These are phyloP conservation scores for Myotis findleyi DNA, from an alignment of 2,797 vertebrate genomes.

Conservation along the genomic window DNA sequence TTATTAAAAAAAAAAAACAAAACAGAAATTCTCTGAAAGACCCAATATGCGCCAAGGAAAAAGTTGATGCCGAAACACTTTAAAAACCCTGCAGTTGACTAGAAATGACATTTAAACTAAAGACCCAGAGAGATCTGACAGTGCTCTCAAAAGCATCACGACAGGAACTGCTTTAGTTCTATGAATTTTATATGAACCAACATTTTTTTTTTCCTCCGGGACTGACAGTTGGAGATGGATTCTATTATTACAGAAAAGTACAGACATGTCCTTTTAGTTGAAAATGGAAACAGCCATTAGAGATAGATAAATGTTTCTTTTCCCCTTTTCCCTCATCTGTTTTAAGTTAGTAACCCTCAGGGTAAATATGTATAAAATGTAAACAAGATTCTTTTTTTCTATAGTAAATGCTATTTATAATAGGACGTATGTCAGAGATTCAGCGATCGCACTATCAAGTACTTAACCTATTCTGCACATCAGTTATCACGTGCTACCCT, in stretches of 20 bases:
- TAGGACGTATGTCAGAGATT: constrained; percentile 47
- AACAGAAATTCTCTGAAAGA: constrained; percentile 69
- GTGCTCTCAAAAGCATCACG: constrained; percentile 26
- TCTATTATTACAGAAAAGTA: constrained; percentile 68
- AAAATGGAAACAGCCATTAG: constrained; percentile 74
- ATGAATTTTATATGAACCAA: constrained; percentile 72
- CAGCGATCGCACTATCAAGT: constrained; percentile 57
- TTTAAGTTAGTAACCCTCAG: constrained; percentile 64
- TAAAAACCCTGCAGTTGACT: constrained; percentile 66
- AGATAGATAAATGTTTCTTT: constrained; percentile 73
- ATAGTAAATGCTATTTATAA: constrained; percentile 60
- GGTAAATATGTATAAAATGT: constrained; percentile 64
- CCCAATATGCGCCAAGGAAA: background rate
- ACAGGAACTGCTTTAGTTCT: constrained; percentile 71
- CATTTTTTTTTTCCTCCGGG: constrained; percentile 47
- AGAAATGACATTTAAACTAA: constrained; percentile 75
- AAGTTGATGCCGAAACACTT: background rate
- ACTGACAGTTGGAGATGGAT: constrained; percentile 70
- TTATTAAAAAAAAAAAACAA: constrained; percentile 61
- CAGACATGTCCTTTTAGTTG: constrained; percentile 51
- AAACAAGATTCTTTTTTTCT: constrained; percentile 58
- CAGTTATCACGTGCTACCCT: background rate
- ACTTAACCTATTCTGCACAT: constrained; percentile 50
- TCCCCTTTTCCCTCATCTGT: constrained; percentile 53
- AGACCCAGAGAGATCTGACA: constrained; percentile 68